Conservation (phyloP, 2,888 invertebrate genomes). For the Lasioglossum villosulum region DNA sequence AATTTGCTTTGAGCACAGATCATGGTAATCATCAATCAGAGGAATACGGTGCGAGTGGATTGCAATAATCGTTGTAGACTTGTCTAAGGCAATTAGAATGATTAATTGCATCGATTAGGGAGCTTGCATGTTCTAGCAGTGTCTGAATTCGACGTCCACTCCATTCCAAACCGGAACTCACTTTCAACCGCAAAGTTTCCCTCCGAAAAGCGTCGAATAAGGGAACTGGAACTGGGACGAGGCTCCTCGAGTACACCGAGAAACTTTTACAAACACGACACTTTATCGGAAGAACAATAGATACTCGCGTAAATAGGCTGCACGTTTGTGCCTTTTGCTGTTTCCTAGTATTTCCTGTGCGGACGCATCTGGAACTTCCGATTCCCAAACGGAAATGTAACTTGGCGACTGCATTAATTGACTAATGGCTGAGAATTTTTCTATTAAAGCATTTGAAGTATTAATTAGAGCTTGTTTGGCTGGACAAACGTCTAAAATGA, state of each 20-base stretch:
- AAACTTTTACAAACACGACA: background rate
- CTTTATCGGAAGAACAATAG: conserved; percentile 13
- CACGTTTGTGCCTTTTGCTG: background rate
- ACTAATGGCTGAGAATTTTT: background rate
- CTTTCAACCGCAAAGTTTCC: background rate
- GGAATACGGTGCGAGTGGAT: background rate
- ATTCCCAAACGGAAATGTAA: background rate
- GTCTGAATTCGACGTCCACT: background rate
- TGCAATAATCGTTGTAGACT: background rate
- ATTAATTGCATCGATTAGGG: background rate
- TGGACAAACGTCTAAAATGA: background rate
- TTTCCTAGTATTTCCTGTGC: background rate
- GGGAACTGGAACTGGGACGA: conserved; percentile 32
- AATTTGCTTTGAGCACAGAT: background rate
- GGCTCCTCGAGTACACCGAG: background rate
- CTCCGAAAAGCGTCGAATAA: conserved; percentile 14
- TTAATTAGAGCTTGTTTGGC: background rate
- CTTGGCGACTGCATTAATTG: background rate
- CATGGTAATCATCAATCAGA: background rate
- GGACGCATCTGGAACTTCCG: background rate
- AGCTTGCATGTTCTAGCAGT: background rate
- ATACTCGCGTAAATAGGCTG: background rate
- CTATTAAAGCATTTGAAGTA: background rate
- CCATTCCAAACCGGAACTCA: background rate
- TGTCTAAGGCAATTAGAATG: background rate